Conservation (phyloP, 2,888 invertebrate genomes). For the Tribolium freemani region DNA sequence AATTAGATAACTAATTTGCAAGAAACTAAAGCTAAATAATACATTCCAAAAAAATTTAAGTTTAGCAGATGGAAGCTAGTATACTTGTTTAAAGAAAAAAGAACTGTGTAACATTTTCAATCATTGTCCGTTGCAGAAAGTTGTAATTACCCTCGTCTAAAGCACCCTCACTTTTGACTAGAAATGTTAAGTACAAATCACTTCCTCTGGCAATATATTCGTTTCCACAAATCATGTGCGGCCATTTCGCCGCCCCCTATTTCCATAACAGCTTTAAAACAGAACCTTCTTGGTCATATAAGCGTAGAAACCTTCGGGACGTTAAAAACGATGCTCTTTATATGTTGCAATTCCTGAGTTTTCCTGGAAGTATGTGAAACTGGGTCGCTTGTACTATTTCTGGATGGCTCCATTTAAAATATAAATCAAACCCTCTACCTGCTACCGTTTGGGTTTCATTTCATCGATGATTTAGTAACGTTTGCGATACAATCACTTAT, state of each 20-base stretch:
- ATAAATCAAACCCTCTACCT: constrained; percentile 34
- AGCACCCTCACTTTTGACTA: constrained; percentile 11
- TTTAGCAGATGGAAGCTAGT: too few relatives aligned
- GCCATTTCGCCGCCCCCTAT: constrained; percentile 27
- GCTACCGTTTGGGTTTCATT: constrained; percentile 3
- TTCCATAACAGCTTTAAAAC: constrained; percentile 31
- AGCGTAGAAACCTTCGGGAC: constrained; percentile 1
- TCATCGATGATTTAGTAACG: constrained; percentile 14
- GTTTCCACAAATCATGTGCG: constrained; percentile 25
- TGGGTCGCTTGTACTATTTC: constrained; percentile 36
- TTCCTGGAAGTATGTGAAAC: constrained; percentile 25
- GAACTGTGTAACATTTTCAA: neutral
- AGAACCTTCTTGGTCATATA: constrained; percentile 19
- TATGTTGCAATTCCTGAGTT: constrained; percentile 27
- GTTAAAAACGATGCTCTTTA: constrained; percentile 27
- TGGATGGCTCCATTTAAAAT: constrained; percentile 30
- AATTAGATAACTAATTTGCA: too few relatives aligned
- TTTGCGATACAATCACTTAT: constrained; percentile 19
- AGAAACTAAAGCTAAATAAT: too few relatives aligned
- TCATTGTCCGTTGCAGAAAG: neutral
- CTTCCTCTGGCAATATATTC: constrained; percentile 6
- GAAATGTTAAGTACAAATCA: constrained; percentile 12
- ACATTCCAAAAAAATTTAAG: too few relatives aligned
- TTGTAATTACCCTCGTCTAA: constrained; percentile 1
- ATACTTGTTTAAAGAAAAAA: neutral